Percentiles rank a stretch among this genome's conserved stretches.
phyloP scores from a whole-genome alignment of 2,113 vertebrate genomes.

The Brienomyrus brachyistius region DNA sequence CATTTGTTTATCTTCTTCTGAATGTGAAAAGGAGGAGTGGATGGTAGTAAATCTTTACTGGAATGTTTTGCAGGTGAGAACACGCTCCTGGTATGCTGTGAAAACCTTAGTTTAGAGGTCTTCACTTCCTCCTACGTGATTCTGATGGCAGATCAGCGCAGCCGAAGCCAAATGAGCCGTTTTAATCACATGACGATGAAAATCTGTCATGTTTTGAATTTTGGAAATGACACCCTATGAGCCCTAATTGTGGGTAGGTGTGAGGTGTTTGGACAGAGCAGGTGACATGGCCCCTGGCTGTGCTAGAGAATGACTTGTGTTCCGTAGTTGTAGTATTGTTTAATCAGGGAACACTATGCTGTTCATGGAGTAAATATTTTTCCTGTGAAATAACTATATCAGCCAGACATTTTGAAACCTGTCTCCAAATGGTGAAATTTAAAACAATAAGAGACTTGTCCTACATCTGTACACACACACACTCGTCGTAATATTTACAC shows the following conservation, averaged over 20 bases:
- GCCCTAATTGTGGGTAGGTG: background rate
- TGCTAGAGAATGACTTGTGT: background rate
- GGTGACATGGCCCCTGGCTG: background rate
- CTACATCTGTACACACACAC: background rate
- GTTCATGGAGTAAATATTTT: background rate
- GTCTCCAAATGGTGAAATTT: background rate
- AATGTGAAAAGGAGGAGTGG: slow-evolving; percentile 33
- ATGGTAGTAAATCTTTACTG: slow-evolving; percentile 54
- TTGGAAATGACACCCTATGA: background rate
- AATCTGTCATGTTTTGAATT: background rate
- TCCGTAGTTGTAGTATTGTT: background rate
- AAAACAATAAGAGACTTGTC: background rate
- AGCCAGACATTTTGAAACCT: slow-evolving; percentile 1
- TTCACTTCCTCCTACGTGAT: slow-evolving; percentile 5
- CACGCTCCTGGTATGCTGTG: slow-evolving; percentile 56
- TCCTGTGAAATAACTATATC: background rate
- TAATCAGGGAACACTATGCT: background rate
- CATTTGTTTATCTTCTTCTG: slow-evolving; percentile 29
- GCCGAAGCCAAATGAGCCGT: background rate
- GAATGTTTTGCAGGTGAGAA: slow-evolving; percentile 63
- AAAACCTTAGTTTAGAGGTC: slow-evolving; percentile 56
- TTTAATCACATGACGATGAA: slow-evolving; percentile 6
- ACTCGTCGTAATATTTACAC: background rate
- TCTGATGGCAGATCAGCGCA: background rate
- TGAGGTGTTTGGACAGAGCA: background rate